Evolutionary conservation across 1,140 invertebrate species (phyloP), one percentile per base, ranked within the genome.

Genomic region (Nasonia longicornis): DNA sequence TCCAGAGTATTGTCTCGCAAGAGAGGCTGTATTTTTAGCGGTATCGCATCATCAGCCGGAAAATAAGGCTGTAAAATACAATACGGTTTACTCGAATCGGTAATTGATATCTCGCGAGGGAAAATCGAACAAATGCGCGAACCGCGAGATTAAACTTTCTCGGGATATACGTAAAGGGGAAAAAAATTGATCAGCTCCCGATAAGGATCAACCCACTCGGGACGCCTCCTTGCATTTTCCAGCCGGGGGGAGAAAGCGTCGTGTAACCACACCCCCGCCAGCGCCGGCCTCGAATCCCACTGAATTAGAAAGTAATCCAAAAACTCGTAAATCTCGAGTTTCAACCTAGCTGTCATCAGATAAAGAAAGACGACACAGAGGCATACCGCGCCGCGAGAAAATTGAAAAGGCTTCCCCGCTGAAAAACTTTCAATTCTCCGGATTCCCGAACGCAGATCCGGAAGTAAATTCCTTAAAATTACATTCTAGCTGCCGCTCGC

Each of bases 261-360:
- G 48, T 52, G 16, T 52, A 52, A 52, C 48, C 48, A 52, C 48
- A 52, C 16, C 48, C 26, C 58, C 58, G 58, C 14, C 26, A 26
- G 11, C 58, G 10, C 63, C 0, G 20, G 4, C 22, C 22, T 38
- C 73, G 52, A 76, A 64, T 38, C 58, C 26, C 26, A 7, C 8
- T 16, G 52, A 76, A 64, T 63, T 63, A 76, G 73, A 76, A 74
- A 64, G 63, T 66, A 42, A 77, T 77, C 35, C 38, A 12, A 77
- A 69, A 77, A 26, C 64, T 67, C 75, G 64, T 77, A 69, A 77
- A 77, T 67, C 64, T 45, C 31, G 7, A 2, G n/a, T 64, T 38
- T 38, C 52, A 35, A 20, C 58, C 22, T 11, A 20, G 12, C 26
- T 38, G 4, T 3, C 42, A 20, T 73, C 71, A 45, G 71, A 48